Base-by-base conservation (phyloP, 1,140 invertebrate genomes). In the Aphelinus certus region DNA sequence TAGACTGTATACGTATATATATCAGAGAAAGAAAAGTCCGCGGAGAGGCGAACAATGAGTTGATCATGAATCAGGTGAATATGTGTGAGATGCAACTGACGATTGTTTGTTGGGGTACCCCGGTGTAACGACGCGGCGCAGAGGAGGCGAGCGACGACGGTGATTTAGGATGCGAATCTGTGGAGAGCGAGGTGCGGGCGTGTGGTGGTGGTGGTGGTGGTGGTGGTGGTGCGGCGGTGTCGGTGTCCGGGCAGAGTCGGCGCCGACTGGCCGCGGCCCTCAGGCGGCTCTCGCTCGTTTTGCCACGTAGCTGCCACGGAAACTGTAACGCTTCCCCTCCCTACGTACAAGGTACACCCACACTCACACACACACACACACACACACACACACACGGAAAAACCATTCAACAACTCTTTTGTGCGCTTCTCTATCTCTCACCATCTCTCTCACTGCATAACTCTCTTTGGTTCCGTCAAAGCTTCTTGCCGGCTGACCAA, bases 241-340 rank as follows among this genome's bases (percentile, higher is more conserved):
- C 26, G 26, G 26, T 26, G 26, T 26, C 26, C 26, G 26, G 26
- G 26, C 26, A 26, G 26, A 26, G 26, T 26, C 26, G 26, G 80
- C 85, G 85, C 80, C 83, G 85, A 78, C 86, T 90, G 83, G 87
- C 88, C 82, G 88, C 88, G 84, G 87, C 88, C 84, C 86, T 90
- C 84, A 91, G 91, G 85, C 89, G 91, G 78, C 89, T 92, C 86
- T 89, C 88, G 84, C 83, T 90, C 88, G 88, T 89, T 90, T 91
- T 92, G 88, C 91, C 91, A 87, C 89, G 90, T 89, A 91, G 91
- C 89, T 92, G 91, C 90, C 89, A 89, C 87, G 91, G 91, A 88
- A 91, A 91, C 89, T 91, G 90, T 88, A 90, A 91, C 89, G 89
- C 90, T 87, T 91, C 90, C 85, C 91, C 91, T 85, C 91, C 91